These are phyloP conservation scores for Madoqua kirkii DNA, from an alignment of 2,113 vertebrate species.

Conservation along the genomic window DNA sequence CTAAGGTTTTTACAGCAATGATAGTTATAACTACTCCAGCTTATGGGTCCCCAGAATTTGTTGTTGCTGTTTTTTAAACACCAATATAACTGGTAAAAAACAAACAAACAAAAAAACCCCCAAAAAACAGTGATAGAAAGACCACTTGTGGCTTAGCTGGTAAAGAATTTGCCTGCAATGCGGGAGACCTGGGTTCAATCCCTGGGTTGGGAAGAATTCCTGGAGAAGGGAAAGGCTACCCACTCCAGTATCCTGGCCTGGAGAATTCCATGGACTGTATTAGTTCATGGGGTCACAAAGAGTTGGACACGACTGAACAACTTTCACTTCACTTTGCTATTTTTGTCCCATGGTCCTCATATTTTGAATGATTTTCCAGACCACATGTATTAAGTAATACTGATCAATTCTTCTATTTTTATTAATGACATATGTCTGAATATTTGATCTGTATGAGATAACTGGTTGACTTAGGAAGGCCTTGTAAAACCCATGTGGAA, in stretches of 20 bases:
- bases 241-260: neutral
- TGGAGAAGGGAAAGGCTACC: neutral
- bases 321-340: neutral
- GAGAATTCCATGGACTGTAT: neutral
- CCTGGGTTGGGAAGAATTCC: neutral
- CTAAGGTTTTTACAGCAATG: neutral
- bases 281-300: neutral
- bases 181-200: neutral
- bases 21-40: neutral
- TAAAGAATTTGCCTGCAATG: neutral
- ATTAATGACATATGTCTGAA: neutral
- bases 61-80: slow-evolving; percentile 20
- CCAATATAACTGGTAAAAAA: neutral
- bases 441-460: neutral
- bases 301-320: neutral
- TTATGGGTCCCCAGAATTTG: neutral
- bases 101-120: neutral
- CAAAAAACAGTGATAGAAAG: neutral
- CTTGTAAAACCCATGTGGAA: neutral
- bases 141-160: neutral
- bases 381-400: neutral
- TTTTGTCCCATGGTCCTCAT: neutral
- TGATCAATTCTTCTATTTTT: slow-evolving; percentile 4
- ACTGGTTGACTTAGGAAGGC: neutral
- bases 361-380: slow-evolving; percentile 47